Percentiles rank a stretch among this genome's conserved stretches.
These are phyloP conservation scores for Spilosoma lubricipeda DNA, from an alignment of 2,888 invertebrate species.

Conservation along the genomic window DNA sequence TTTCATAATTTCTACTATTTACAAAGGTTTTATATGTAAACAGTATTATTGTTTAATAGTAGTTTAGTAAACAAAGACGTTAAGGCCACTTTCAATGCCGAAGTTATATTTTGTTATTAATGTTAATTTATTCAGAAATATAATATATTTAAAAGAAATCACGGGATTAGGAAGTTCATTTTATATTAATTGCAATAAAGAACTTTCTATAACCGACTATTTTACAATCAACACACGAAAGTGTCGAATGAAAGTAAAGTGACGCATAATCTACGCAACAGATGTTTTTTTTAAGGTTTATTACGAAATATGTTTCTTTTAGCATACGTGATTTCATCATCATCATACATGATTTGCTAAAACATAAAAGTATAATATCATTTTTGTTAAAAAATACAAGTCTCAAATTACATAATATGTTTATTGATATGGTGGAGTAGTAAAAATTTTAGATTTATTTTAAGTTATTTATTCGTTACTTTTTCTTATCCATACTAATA, in stretches of 20 bases:
- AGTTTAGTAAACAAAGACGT: conserved; percentile 3
- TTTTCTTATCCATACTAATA: no score
- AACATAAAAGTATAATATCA: background rate
- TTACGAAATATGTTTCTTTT: background rate
- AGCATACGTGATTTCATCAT: no score
- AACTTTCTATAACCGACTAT: conserved; percentile 35
- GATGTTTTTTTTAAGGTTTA: background rate
- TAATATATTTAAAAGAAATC: conserved; percentile 28
- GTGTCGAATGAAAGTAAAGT: conserved; percentile 9
- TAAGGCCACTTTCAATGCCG: conserved; percentile 42
- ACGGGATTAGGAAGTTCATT: conserved; percentile 20
- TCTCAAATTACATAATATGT: background rate
- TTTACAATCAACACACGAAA: conserved; percentile 17
- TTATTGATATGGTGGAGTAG: background rate
- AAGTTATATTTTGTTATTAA: conserved; percentile 37
- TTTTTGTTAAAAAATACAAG: background rate
- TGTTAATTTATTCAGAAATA: conserved; percentile 39
- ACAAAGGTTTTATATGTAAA: background rate
- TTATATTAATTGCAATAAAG: conserved; percentile 16
- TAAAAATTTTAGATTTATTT: background rate
- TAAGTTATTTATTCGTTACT: no score
- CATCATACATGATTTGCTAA: background rate
- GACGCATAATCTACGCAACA: background rate
- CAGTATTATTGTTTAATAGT: background rate
- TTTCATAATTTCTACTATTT: background rate